Conservation (phyloP, 2,113 vertebrate genomes). For the Typhlomys cinereus region DNA sequence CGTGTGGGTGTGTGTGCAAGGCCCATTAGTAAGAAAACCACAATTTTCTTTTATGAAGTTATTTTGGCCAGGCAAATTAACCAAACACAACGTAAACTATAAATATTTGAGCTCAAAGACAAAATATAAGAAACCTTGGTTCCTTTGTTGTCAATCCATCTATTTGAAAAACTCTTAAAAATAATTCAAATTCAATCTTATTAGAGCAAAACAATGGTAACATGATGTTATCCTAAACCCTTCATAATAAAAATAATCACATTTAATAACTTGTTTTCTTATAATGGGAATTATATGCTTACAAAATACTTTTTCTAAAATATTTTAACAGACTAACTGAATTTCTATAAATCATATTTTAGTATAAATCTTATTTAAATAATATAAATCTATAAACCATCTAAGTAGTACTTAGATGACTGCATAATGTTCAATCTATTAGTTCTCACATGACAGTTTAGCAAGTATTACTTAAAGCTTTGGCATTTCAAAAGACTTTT, state of each 20-base stretch:
- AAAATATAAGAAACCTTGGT: neutral
- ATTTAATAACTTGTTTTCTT: conserved; percentile 21
- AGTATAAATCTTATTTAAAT: neutral
- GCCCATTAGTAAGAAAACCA: neutral
- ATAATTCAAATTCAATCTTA: neutral
- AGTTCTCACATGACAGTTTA: neutral
- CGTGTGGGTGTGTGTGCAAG: neutral
- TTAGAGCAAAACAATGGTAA: conserved; percentile 27
- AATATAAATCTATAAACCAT: too few species aligned
- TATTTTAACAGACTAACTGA: neutral
- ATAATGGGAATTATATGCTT: conserved; percentile 30
- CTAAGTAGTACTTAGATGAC: too few species aligned
- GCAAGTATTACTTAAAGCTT: conserved; percentile 51
- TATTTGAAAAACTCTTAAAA: conserved; percentile 39
- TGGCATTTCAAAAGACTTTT: conserved; percentile 74
- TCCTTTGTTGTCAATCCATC: conserved; percentile 9
- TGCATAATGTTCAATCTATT: neutral
- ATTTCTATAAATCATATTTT: conserved; percentile 11
- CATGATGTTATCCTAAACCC: neutral
- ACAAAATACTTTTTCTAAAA: conserved; percentile 26
- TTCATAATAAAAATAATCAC: neutral
- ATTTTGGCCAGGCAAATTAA: neutral
- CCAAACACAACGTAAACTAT: neutral
- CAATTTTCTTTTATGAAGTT: neutral
- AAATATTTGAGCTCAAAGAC: neutral